Base-by-base conservation (phyloP, 1,140 invertebrate genomes). In the Drosophila seguyi region DNA sequence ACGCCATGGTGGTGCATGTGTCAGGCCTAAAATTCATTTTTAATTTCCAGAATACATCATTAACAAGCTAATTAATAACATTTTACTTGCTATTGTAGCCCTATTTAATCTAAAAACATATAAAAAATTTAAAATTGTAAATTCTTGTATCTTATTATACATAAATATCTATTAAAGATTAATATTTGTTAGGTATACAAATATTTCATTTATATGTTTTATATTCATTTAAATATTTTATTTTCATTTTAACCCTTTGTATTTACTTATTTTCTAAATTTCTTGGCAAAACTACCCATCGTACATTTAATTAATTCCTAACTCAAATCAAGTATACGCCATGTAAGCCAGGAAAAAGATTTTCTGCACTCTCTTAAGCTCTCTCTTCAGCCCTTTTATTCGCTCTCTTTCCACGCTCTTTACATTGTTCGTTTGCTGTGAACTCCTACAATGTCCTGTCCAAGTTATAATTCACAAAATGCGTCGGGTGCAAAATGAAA, bases 271-370 rank as follows among this genome's bases (percentile, higher is more conserved):
- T 42, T 16, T 2, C 13, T 14, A 18, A 4, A 18, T 18, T 5
- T 2, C 18, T 6, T 10, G 4, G 11, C 27, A 2, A 14, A 50
- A 20, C 27, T 27, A 3, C 5, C n/a, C n/a, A 6, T 13, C 6
- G 4, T 18, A 14, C 6, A 13, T 0, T 31, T 1, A 7, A 5
- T 20, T 7, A 29, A 16, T 13, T 20, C 7, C 31, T 6, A 53
- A 22, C 18, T 53, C 7, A 36, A 16, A 53, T 85, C 48, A 86
- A 74, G 50, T 55, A 85, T 86, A 86, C 82, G 82, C 79, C 62
- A 20, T 27, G 76, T 76, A 42, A 41, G 52, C 69, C 62, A 31
- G 29, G 8, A 10, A 31, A 31, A 0, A 31, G 29, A 3, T 31
- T 22, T 7, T 3, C 6, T 29, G 3, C 14, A 10, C 11, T 36